Conservation (phyloP, 2,113 vertebrate species). For the Danio rerio region GRCz12tu NC_133197.1:10215501-10216000, state of each 20-base stretch:
- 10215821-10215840: neutral
- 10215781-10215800: neutral
- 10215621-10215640: neutral
- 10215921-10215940: neutral
- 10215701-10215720: neutral
- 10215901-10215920: no score
- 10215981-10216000: neutral
- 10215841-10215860: neutral
- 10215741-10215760: neutral
- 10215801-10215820: neutral
- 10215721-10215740: neutral
- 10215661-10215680: neutral
- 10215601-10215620: conserved; percentile 44
- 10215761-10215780: neutral
- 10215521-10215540: no score
- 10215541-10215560: neutral
- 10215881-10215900: no score
- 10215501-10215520: neutral
- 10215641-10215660: neutral
- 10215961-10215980: neutral
- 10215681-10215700: neutral
- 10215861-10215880: neutral
- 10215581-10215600: conserved; percentile 67
- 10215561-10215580: conserved; percentile 57
- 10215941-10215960: neutral